A percentile compares a stretch with the other conserved stretches of the same genome.
Conservation (phyloP, 2,888 invertebrate species). For the Molanna angustata region DNA sequence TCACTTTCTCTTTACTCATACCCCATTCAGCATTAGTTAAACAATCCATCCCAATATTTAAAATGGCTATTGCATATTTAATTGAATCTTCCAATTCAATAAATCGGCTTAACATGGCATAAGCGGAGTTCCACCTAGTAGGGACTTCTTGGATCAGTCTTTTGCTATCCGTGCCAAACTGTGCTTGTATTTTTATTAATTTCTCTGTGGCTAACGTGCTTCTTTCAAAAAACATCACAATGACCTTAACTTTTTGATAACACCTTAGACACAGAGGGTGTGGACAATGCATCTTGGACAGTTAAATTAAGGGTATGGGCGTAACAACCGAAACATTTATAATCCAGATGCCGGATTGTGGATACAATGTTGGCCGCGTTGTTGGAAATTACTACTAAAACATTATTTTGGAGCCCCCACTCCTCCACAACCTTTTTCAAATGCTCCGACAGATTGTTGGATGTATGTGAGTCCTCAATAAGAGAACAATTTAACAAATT, state of each 20-base stretch:
- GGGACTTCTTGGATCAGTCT: not conserved
- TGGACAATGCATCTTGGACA: not conserved
- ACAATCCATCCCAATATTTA: not conserved
- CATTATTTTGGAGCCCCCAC: not conserved
- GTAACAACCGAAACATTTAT: not conserved
- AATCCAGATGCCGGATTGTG: not conserved
- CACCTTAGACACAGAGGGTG: not conserved
- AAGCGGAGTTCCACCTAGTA: conserved; percentile 1
- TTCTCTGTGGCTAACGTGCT: not conserved
- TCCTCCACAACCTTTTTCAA: not conserved
- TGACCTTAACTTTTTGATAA: not conserved
- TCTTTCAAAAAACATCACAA: not conserved
- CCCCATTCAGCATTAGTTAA: not conserved
- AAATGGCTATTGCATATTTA: not conserved
- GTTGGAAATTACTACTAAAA: not conserved
- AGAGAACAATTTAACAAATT: not conserved
- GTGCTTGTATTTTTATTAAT: not conserved
- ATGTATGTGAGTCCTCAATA: not conserved
- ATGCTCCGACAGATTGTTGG: not conserved
- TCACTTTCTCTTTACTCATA: not conserved
- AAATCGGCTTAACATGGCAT: not conserved
- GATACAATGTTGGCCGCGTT: not conserved
- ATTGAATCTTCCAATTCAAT: not conserved
- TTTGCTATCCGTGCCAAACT: not conserved
- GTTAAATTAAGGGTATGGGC: not conserved